A percentile compares a stretch with the other conserved stretches of the same genome.
phyloP scores from a whole-genome alignment of 2,888 invertebrate genomes.

The Notodonta ziczac region DNA sequence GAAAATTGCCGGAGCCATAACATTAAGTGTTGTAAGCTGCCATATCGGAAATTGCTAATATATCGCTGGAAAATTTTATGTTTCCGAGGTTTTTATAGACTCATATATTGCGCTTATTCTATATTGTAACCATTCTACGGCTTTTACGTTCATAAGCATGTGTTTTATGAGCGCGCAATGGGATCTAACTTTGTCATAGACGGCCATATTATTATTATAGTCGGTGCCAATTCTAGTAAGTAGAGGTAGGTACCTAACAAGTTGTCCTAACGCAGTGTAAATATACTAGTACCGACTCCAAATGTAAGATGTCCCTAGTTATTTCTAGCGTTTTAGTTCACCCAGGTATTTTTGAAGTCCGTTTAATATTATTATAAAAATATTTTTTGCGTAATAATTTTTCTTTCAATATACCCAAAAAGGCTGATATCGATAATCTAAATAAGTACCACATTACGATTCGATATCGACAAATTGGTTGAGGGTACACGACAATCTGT shows the following conservation, averaged over 20 bases:
- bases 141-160: conserved; percentile 72
- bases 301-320: too few species aligned
- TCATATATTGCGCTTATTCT: conserved; percentile 73
- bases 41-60: conserved; percentile 70
- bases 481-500: too few species aligned
- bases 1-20: conserved; percentile 17
- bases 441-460: not conserved
- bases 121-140: conserved; percentile 70
- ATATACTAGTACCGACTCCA: too few species aligned
- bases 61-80: conserved; percentile 70
- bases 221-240: too few species aligned
- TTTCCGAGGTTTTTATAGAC: conserved; percentile 72
- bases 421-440: not conserved
- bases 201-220: too few species aligned
- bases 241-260: too few species aligned
- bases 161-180: conserved; percentile 19
- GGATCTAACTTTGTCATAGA: not conserved
- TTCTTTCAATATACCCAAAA: not conserved
- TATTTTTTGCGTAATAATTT: too few species aligned
- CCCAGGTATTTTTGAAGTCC: too few species aligned
- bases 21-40: conserved; percentile 40
- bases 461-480: not conserved
- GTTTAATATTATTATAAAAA: too few species aligned
- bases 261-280: too few species aligned
- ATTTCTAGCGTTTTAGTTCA: too few species aligned